These are phyloP conservation scores for Diplodus sargus DNA, from an alignment of 2,797 vertebrate species.

Conservation along the genomic window DNA sequence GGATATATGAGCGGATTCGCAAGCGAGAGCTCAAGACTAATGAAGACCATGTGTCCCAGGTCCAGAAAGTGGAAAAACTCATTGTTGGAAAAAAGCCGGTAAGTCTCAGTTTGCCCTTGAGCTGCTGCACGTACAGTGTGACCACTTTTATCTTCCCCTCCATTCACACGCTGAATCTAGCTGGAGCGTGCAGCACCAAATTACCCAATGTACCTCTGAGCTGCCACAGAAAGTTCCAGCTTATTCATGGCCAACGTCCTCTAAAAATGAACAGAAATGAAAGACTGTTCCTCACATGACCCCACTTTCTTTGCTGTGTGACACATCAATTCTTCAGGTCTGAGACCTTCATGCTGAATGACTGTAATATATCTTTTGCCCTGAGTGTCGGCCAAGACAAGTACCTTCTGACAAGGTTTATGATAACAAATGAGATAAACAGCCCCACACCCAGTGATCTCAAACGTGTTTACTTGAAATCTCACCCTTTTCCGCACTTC, in stretches of 20 bases:
- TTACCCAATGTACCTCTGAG: constrained; percentile 36
- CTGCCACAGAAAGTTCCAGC: constrained; percentile 13
- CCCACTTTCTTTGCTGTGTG: constrained; percentile 30
- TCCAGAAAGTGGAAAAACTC: constrained; percentile 98
- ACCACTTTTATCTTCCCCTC: constrained; percentile 38
- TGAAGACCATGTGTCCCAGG: constrained; percentile 98
- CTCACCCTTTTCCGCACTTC: neutral
- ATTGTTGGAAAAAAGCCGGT: constrained; percentile 99
- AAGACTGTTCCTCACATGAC: constrained; percentile 38
- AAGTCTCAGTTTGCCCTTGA: constrained; percentile 66
- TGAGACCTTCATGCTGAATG: constrained; percentile 56
- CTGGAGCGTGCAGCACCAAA: constrained; percentile 32
- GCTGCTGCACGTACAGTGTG: constrained; percentile 22
- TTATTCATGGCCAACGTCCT: constrained; percentile 39
- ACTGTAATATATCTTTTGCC: constrained; percentile 38
- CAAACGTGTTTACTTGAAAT: constrained; percentile 41
- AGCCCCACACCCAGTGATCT: constrained; percentile 32
- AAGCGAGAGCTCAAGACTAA: constrained; percentile 97
- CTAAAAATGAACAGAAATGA: constrained; percentile 33
- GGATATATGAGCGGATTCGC: constrained; percentile 96
- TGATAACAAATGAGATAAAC: constrained; percentile 58
- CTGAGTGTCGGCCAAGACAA: constrained; percentile 35
- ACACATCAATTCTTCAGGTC: constrained; percentile 48
- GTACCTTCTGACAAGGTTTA: constrained; percentile 28
- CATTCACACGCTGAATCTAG: constrained; percentile 39